Conservation (phyloP, 2,888 invertebrate species). For the Junonia oenone region DNA sequence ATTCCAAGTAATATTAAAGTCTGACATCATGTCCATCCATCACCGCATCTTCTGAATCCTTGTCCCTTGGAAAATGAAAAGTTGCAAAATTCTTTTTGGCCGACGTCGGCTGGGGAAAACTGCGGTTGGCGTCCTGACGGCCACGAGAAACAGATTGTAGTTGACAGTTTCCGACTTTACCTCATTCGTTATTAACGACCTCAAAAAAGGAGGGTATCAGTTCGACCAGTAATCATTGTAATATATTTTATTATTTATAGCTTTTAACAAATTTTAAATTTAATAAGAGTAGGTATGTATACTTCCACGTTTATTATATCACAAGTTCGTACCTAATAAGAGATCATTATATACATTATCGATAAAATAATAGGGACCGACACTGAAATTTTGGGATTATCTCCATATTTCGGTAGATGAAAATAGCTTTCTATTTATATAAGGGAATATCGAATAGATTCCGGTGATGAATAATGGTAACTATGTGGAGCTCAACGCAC, state of each 20-base stretch:
- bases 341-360: too few relatives aligned
- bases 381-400: background rate
- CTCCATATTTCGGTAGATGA: background rate
- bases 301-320: too few relatives aligned
- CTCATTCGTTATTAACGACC: too few relatives aligned
- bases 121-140: constrained; percentile 31
- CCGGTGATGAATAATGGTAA: constrained; percentile 34
- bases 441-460: background rate
- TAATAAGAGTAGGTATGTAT: too few relatives aligned
- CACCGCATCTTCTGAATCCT: constrained; percentile 28
- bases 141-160: constrained; percentile 25
- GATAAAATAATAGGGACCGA: too few relatives aligned
- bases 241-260: too few relatives aligned
- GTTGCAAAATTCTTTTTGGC: constrained; percentile 28
- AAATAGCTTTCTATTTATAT: background rate
- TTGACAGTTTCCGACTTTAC: constrained; percentile 30
- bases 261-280: too few relatives aligned
- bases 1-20: constrained; percentile 32
- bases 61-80: constrained; percentile 30
- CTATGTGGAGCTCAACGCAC: constrained; percentile 32
- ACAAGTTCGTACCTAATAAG: too few relatives aligned
- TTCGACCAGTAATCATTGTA: too few relatives aligned
- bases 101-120: constrained; percentile 22
- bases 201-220: too few relatives aligned
- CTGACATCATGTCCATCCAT: constrained; percentile 35